A percentile compares a stretch with the other conserved stretches of the same genome.
phyloP scores from a whole-genome alignment of 2,888 invertebrate genomes.

The Philopedon plagiatum region DNA sequence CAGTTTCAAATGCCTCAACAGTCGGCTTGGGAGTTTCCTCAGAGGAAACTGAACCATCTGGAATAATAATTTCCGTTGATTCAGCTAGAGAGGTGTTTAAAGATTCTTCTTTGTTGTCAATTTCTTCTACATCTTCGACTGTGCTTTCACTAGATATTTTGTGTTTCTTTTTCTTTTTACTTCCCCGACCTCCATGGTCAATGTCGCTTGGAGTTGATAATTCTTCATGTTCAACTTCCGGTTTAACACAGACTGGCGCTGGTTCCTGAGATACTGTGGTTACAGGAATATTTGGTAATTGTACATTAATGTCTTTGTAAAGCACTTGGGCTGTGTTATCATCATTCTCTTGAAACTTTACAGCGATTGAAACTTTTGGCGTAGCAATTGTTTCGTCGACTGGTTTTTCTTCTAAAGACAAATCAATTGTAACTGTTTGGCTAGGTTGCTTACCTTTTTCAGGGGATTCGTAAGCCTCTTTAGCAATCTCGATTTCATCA shows the following conservation, averaged over 20 bases:
- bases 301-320: constrained; percentile 63
- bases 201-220: constrained; percentile 65
- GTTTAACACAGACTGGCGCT: constrained; percentile 61
- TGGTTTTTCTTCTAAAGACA: constrained; percentile 68
- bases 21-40: constrained; percentile 72
- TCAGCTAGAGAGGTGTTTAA: constrained; percentile 71
- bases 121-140: constrained; percentile 51
- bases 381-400: constrained; percentile 64
- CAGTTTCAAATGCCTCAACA: constrained; percentile 62
- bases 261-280: constrained; percentile 36
- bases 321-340: constrained; percentile 60
- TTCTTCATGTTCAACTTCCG: constrained; percentile 63
- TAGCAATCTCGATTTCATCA: constrained; percentile 20
- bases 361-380: constrained; percentile 62
- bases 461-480: constrained; percentile 41
- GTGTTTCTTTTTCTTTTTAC: constrained; percentile 78
- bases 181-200: constrained; percentile 71
- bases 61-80: constrained; percentile 71
- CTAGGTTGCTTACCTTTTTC: constrained; percentile 56
- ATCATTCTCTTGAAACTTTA: constrained; percentile 61
- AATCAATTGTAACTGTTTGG: constrained; percentile 63
- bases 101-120: constrained; percentile 58
- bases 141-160: constrained; percentile 65
- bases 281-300: constrained; percentile 56
- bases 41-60: constrained; percentile 69